Conservation (phyloP, 2,888 invertebrate species). For the Tanypteryx hageni region DNA sequence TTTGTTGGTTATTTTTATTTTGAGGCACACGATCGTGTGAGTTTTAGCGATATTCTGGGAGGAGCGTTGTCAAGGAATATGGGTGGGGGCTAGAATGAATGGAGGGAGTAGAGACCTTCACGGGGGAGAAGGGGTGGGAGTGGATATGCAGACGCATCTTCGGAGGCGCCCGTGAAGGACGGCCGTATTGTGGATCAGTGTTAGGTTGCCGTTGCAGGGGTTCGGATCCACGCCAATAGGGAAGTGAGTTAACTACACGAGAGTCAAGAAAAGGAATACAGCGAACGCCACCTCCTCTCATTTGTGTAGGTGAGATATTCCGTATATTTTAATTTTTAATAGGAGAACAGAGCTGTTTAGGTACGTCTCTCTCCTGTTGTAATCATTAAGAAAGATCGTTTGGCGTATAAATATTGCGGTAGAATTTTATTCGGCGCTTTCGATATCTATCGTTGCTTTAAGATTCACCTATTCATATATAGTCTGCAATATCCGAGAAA, state of each 20-base stretch:
- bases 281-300: neutral
- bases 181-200: constrained; percentile 47
- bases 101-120: neutral
- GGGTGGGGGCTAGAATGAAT: neutral
- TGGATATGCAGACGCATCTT: constrained; percentile 26
- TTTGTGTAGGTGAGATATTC: no score
- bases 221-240: constrained; percentile 12
- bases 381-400: no score
- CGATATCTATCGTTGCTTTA: no score
- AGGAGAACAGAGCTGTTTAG: no score
- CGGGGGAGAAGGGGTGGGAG: neutral
- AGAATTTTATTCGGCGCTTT: no score
- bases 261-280: neutral
- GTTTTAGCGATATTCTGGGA: constrained; percentile 40
- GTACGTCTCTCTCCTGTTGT: no score
- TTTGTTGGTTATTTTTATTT: neutral
- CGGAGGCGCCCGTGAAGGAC: constrained; percentile 52
- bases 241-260: neutral
- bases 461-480: no score
- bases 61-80: constrained; percentile 38
- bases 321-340: no score
- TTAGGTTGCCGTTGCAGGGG: constrained; percentile 45
- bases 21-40: constrained; percentile 1
- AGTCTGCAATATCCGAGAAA: no score
- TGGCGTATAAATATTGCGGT: no score